A percentile compares a stretch with the other conserved stretches of the same genome.
phyloP scores from a whole-genome alignment of 2,797 vertebrate genomes.

The Pseudochromis fuscus region DNA sequence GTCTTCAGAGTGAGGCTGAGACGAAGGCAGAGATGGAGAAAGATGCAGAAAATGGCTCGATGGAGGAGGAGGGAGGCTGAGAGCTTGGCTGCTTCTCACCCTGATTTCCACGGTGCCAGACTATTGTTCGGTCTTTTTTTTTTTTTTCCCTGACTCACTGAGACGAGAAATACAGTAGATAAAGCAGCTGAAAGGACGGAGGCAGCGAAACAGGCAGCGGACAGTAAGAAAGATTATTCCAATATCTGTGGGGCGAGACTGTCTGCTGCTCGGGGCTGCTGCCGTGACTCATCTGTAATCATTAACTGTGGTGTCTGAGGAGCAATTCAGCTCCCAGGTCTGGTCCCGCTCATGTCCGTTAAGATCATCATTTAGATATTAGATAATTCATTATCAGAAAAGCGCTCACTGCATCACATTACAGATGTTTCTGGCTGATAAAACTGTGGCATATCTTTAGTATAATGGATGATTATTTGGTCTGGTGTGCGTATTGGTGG shows the following conservation, averaged over 20 bases:
- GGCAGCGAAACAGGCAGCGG: constrained; percentile 5
- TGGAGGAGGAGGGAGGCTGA: background rate
- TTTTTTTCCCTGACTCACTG: constrained; percentile 16
- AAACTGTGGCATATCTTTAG: background rate
- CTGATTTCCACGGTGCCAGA: constrained; percentile 22
- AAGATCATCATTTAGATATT: background rate
- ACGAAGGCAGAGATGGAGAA: background rate
- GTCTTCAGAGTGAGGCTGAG: background rate
- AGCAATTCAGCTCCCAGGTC: background rate
- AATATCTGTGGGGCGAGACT: background rate
- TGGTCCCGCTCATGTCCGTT: background rate
- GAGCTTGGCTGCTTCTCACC: constrained; percentile 15
- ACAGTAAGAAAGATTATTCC: constrained; percentile 1
- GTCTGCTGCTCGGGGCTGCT: constrained; percentile 19
- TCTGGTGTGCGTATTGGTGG: no score
- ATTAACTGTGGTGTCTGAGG: background rate
- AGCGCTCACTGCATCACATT: background rate
- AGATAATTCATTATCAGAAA: background rate
- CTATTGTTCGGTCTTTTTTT: background rate
- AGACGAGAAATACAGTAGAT: constrained; percentile 29
- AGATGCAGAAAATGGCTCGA: background rate
- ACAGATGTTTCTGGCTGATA: background rate
- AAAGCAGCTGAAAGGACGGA: constrained; percentile 4
- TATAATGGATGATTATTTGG: background rate
- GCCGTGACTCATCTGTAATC: constrained; percentile 44